Conservation (phyloP, 1,140 invertebrate species). For the Catajapyx aquilonaris region DNA sequence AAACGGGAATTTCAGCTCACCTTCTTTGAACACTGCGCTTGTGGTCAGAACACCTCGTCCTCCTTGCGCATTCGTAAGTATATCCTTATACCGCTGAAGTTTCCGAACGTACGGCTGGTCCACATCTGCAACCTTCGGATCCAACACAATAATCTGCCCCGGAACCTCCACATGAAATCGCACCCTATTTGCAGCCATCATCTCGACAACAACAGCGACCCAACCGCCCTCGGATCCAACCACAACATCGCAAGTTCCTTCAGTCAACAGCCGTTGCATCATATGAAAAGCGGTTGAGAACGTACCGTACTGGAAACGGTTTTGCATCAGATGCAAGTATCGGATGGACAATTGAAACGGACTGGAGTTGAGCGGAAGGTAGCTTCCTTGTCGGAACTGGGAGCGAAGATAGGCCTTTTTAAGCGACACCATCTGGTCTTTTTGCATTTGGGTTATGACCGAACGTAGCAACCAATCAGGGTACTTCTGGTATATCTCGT, state of each 20-base stretch:
- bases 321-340: slow-evolving; percentile 27
- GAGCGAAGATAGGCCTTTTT: slow-evolving; percentile 27
- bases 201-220: slow-evolving; percentile 16
- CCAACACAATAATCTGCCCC: slow-evolving; percentile 33
- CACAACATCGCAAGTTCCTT: slow-evolving; percentile 5
- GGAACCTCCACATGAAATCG: slow-evolving; percentile 30
- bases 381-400: no score
- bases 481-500: slow-evolving; percentile 46
- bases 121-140: slow-evolving; percentile 27
- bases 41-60: no score
- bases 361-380: slow-evolving; percentile 27
- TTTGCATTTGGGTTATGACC: slow-evolving; percentile 31
- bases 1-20: no score
- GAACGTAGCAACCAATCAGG: slow-evolving; percentile 32
- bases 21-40: no score
- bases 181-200: slow-evolving; percentile 11
- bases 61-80: slow-evolving; percentile 1
- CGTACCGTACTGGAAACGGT: slow-evolving; percentile 25
- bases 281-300: slow-evolving; percentile 23
- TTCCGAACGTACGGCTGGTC: slow-evolving; percentile 27
- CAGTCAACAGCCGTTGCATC: background rate
- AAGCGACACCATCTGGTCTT: slow-evolving; percentile 30
- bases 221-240: slow-evolving; percentile 14
- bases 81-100: slow-evolving; percentile 11
- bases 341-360: slow-evolving; percentile 28